phyloP scores from a whole-genome alignment of 2,113 vertebrate genomes.

The Macquaria australasica region DNA sequence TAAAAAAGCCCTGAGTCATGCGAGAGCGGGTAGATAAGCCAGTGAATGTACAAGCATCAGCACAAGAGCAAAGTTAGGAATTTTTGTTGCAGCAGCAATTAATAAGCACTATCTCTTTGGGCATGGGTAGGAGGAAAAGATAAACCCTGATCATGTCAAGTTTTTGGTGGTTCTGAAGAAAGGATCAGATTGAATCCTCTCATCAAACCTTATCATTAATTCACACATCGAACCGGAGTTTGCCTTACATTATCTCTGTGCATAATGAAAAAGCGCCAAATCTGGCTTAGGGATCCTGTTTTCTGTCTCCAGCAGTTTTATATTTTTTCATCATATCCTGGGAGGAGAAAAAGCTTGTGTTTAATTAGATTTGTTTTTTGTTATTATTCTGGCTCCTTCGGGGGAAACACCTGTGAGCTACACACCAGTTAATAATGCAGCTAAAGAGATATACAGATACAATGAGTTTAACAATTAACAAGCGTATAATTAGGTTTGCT shows the following conservation, averaged over 20 bases:
- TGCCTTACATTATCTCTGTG: slow-evolving; percentile 22
- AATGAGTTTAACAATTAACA: slow-evolving; percentile 55
- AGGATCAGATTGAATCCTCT: slow-evolving; percentile 50
- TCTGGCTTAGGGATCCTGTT: slow-evolving; percentile 22
- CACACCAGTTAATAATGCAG: slow-evolving; percentile 44
- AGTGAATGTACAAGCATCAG: slow-evolving; percentile 68
- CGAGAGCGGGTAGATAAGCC: slow-evolving; percentile 47
- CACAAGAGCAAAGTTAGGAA: slow-evolving; percentile 60
- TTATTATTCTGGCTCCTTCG: slow-evolving; percentile 16
- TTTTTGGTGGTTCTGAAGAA: slow-evolving; percentile 44
- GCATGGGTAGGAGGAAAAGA: slow-evolving; percentile 45
- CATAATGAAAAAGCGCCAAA: slow-evolving; percentile 21
- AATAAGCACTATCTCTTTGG: slow-evolving; percentile 42
- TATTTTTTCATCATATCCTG: slow-evolving; percentile 26
- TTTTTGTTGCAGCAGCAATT: slow-evolving; percentile 63
- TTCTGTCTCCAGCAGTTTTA: slow-evolving; percentile 22
- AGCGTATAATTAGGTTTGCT: slow-evolving; percentile 36
- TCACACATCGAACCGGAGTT: slow-evolving; percentile 19
- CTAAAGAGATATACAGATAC: slow-evolving; percentile 32
- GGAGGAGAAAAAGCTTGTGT: slow-evolving; percentile 3
- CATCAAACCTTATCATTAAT: slow-evolving; percentile 51
- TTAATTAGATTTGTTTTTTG: slow-evolving; percentile 28
- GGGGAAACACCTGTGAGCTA: slow-evolving; percentile 45
- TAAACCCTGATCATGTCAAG: slow-evolving; percentile 36
- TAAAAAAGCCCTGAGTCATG: slow-evolving; percentile 51